Conservation (phyloP, 2,888 invertebrate species). For the Yponomeuta malinellus region DNA sequence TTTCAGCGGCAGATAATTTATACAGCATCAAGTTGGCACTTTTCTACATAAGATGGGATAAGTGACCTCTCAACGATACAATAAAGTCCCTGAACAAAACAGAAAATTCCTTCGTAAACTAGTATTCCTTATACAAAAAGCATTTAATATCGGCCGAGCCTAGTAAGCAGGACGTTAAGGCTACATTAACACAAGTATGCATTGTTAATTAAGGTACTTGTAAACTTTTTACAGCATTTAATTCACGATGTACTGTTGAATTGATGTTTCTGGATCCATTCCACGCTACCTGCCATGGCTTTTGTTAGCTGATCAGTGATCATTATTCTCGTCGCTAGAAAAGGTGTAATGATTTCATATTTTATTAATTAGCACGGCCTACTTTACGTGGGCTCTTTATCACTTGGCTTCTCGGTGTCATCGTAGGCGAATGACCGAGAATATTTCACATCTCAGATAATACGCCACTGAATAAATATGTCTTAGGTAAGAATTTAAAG, state of each 20-base stretch:
- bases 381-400: not conserved
- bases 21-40: not conserved
- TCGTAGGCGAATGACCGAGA: not conserved
- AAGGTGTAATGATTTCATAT: slow-evolving; percentile 1
- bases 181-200: slow-evolving; percentile 16
- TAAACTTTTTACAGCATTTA: slow-evolving; percentile 5
- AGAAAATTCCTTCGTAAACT: not conserved
- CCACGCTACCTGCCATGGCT: not conserved
- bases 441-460: no score
- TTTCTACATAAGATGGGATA: not conserved
- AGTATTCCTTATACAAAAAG: slow-evolving; percentile 1
- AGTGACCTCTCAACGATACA: not conserved
- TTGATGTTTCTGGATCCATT: slow-evolving; percentile 3
- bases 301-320: slow-evolving; percentile 1
- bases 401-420: not conserved
- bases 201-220: slow-evolving; percentile 15
- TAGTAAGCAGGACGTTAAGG: slow-evolving; percentile 8
- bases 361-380: not conserved
- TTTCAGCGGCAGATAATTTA: not conserved
- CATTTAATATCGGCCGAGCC: not conserved
- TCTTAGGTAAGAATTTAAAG: no score
- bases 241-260: not conserved
- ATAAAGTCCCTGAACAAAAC: not conserved
- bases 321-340: not conserved
- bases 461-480: no score